These are phyloP conservation scores for Zaprionus lineosus DNA, from an alignment of 2,888 invertebrate genomes.

Conservation along the genomic window DNA sequence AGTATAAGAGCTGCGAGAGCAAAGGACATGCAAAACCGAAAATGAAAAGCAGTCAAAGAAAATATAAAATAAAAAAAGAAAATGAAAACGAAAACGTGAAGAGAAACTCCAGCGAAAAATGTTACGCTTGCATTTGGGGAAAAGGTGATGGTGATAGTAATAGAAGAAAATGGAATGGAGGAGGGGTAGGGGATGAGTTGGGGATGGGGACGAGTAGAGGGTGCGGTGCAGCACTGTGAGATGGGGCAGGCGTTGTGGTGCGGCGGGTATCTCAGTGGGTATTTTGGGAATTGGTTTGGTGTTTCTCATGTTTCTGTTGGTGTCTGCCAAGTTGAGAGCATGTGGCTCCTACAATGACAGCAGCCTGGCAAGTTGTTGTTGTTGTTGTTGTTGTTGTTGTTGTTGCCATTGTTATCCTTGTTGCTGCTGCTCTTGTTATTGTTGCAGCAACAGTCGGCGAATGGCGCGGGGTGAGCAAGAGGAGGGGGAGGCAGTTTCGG, in stretches of 20 bases:
- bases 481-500: slow-evolving; percentile 18
- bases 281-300: slow-evolving; percentile 34
- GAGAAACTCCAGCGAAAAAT: slow-evolving; percentile 67
- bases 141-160: neutral
- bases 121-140: slow-evolving; percentile 71
- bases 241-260: neutral
- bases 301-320: slow-evolving; percentile 44
- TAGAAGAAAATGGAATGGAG: neutral
- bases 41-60: slow-evolving; percentile 29
- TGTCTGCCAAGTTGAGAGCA: slow-evolving; percentile 42
- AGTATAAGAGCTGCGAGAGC: slow-evolving; percentile 37
- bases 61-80: slow-evolving; percentile 28
- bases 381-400: slow-evolving; percentile 23
- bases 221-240: neutral
- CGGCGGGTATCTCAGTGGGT: slow-evolving; percentile 15
- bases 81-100: neutral
- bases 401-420: slow-evolving; percentile 26
- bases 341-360: slow-evolving; percentile 71
- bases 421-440: slow-evolving; percentile 46
- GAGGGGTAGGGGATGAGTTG: neutral
- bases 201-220: neutral
- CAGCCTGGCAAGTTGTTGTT: slow-evolving; percentile 34
- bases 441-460: slow-evolving; percentile 66
- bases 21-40: slow-evolving; percentile 44
- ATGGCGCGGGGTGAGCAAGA: slow-evolving; percentile 49